Conservation (phyloP, 2,888 invertebrate species). For the Omphaloscelis lunosa region DNA sequence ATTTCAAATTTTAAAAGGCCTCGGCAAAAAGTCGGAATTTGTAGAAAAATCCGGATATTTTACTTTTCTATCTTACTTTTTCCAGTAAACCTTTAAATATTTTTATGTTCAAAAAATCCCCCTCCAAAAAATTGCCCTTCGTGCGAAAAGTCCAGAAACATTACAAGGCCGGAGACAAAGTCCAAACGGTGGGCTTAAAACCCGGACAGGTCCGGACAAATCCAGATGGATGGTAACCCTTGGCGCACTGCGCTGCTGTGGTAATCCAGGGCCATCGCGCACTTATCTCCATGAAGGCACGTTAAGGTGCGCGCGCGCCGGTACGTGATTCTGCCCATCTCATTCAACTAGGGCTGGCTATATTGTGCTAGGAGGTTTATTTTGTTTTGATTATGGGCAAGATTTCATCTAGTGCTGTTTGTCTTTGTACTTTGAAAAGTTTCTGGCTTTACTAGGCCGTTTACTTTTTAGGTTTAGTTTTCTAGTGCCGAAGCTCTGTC, state of each 20-base stretch:
- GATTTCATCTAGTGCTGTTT: background rate
- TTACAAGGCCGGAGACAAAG: background rate
- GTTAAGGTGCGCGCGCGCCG: slow-evolving; percentile 66
- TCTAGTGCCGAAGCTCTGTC: background rate
- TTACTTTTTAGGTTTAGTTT: background rate
- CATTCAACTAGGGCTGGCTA: slow-evolving; percentile 65
- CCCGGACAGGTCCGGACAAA: background rate
- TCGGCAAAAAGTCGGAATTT: background rate
- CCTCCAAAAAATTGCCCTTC: no score
- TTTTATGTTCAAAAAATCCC: background rate
- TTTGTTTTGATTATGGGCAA: background rate
- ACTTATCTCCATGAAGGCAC: slow-evolving; percentile 68
- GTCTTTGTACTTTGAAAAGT: background rate
- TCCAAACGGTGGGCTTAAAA: background rate
- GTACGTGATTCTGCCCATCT: slow-evolving; percentile 69
- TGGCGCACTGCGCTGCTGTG: slow-evolving; percentile 51
- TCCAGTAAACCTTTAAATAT: background rate
- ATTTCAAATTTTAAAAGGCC: slow-evolving; percentile 2
- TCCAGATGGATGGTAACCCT: background rate
- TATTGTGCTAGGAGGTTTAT: background rate
- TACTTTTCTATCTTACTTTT: background rate
- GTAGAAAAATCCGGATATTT: background rate
- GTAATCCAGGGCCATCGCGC: slow-evolving; percentile 71
- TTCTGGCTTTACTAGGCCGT: background rate
- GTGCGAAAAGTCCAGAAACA: background rate